phyloP scores from a whole-genome alignment of 2,113 vertebrate genomes.

The Heloderma charlesbogerti region DNA sequence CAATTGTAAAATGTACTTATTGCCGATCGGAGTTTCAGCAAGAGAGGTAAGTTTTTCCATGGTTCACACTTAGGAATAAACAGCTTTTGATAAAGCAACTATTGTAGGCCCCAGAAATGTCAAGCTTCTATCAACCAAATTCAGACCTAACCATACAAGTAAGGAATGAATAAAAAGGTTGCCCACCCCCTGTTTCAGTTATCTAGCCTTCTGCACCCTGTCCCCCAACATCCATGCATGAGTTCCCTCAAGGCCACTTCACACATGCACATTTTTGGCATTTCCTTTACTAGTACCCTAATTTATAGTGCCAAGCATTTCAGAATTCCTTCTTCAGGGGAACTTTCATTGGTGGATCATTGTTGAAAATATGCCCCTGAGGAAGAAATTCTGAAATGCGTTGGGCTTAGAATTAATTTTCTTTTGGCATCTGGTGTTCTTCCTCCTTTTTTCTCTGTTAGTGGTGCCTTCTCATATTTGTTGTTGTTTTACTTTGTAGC shows the following conservation, averaged over 20 bases:
- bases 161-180: background rate
- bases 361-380: too few species aligned
- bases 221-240: background rate
- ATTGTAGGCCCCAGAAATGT: background rate
- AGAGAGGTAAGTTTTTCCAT: conserved; percentile 85
- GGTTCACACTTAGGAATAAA: background rate
- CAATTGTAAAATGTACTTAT: conserved; percentile 97
- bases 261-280: background rate
- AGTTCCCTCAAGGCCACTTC: background rate
- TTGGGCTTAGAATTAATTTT: too few species aligned
- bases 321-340: too few species aligned
- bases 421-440: too few species aligned
- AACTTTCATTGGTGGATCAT: too few species aligned
- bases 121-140: background rate
- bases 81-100: background rate
- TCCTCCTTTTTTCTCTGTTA: too few species aligned
- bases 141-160: background rate
- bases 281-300: background rate
- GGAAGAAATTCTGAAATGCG: too few species aligned
- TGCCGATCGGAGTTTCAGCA: conserved; percentile 98
- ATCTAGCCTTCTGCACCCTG: background rate
- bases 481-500: background rate
- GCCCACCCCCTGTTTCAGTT: background rate
- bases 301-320: too few species aligned
- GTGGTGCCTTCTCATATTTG: background rate